Base-by-base conservation (phyloP, 2,113 vertebrate genomes). In the Vimba vimba region DNA sequence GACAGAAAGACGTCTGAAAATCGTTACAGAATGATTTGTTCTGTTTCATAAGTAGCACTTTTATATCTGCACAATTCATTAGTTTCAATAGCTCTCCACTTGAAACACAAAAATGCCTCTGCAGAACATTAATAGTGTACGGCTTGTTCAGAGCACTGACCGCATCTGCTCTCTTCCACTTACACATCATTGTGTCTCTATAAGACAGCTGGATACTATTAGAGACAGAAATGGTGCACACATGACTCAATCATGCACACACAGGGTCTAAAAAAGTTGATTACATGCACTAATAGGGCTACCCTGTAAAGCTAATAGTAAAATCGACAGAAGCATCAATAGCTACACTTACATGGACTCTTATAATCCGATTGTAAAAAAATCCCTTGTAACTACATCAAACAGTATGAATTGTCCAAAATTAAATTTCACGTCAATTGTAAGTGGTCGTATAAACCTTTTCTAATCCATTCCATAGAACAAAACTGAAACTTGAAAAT, bases 141-240 rank as follows among this genome's bases (percentile, higher is more conserved):
- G n/a, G 59, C 57, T 62, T 19, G 11, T 30, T 64, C 13, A 62
- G 15, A 47, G 15, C 7, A 25, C 57, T 79, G 78, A 60, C 55
- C 36, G 9, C 17, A 47, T 66, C 27, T 79, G 30, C 60, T 39
- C 27, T 85, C 17, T 69, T n/a, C 84, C 43, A 57, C 77, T 78
- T 79, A 79, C 27, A 79, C 21, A 68, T 36, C 47, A n/a, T 85
- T 36, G 69, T 27, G 60, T 79, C 27, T 39, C 45, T 19, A 55
- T 59, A 77, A 85, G 66, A 68, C 64, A 78, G 57, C 73, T 62
- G 75, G 25, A 79, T 52, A 27, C 12, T 50, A 79, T 85, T 50
- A 68, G 12, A 52, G 64, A 43, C 30, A 43, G 7, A 71, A 43
- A 36, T 43, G 30, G 33, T 30, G 62, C 23, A 8, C 50, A 68